These are phyloP conservation scores for Oligia latruncula DNA, from an alignment of 2,888 invertebrate species.

Conservation along the genomic window DNA sequence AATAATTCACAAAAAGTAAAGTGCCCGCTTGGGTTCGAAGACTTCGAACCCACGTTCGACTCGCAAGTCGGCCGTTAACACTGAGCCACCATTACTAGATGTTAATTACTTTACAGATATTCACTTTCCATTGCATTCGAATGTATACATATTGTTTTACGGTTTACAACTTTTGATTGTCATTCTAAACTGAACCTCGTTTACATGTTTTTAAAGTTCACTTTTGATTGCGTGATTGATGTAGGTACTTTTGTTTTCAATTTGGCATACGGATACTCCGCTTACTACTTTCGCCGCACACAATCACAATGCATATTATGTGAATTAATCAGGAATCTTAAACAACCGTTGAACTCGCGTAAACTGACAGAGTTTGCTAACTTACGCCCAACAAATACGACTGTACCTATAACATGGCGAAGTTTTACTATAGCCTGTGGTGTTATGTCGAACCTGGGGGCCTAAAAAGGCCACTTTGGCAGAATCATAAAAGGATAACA, in stretches of 20 bases:
- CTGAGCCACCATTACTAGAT: neutral
- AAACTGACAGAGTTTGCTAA: neutral
- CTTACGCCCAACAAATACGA: neutral
- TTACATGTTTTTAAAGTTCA: accelerated
- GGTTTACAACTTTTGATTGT: neutral
- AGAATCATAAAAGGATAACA: no score
- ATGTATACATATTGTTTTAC: conserved; percentile 12
- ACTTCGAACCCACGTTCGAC: no score
- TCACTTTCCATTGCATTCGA: conserved; percentile 32
- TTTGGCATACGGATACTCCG: conserved; percentile 3
- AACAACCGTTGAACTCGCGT: neutral
- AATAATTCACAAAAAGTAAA: neutral
- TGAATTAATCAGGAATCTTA: conserved; percentile 13
- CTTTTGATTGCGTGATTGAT: neutral
- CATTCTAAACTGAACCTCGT: conserved; percentile 1
- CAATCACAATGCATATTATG: conserved; percentile 16
- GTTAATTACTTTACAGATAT: neutral
- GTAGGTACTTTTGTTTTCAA: conserved; percentile 30
- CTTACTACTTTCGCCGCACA: conserved; percentile 24
- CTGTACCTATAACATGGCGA: neutral
- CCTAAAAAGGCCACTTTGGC: no score
- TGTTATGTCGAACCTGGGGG: neutral
- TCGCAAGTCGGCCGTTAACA: neutral
- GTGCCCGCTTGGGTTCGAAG: no score
- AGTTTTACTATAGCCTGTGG: neutral